Base-by-base conservation (phyloP, 2,113 vertebrate species). In the Dasyprocta punctata region DNA sequence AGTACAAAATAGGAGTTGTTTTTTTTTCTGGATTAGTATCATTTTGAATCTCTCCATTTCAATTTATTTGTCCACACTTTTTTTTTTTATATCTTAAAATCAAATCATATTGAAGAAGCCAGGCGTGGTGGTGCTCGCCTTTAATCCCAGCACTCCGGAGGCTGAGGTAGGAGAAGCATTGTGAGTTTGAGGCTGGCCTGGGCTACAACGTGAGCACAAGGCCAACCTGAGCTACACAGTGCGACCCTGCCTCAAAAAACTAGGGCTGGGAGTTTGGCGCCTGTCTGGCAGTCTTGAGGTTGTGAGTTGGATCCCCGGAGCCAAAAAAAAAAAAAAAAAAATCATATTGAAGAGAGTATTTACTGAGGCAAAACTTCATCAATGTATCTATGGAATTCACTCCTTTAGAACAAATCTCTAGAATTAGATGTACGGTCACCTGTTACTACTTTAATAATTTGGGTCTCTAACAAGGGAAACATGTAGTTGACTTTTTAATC, bases 11-110 rank as follows among this genome's bases (percentile, higher is more conserved):
- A 92, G 54, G 16, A 92, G 80, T 86, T 9, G 82, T 73, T 96
- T 75, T 88, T 75, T 96, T 94, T 97, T 81, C 67, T 95, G 44
- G 17, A 75, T 67, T 44, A 93, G 71, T 6, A 94, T 88, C 54
- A 90, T 94, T 95, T 97, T 86, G 36, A 96, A 89, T 86, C 36
- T 78, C 20, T 92, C 61, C 36, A 86, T 89, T 95, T 97, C 82
- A 92, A 93, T 83, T 60, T 20, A 71, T 63, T 94, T 96, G 85
- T 67, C 65, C 33, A 60, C 56, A 93, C 86, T 82, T 88, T 84
- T n/a, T 78, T 26, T 93, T 95, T 82, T 86, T 89, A 94, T 75
- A 96, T 26, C 11, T 90, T 94, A 94, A 89, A 95, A 96, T 93
- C 83, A 97, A 86, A 90, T 41, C 5, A 44, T 56, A 86, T 63